A percentile compares a stretch with the other conserved stretches of the same genome.
Conservation (phyloP, 1,140 invertebrate genomes). For the Bombyx mandarina region DNA sequence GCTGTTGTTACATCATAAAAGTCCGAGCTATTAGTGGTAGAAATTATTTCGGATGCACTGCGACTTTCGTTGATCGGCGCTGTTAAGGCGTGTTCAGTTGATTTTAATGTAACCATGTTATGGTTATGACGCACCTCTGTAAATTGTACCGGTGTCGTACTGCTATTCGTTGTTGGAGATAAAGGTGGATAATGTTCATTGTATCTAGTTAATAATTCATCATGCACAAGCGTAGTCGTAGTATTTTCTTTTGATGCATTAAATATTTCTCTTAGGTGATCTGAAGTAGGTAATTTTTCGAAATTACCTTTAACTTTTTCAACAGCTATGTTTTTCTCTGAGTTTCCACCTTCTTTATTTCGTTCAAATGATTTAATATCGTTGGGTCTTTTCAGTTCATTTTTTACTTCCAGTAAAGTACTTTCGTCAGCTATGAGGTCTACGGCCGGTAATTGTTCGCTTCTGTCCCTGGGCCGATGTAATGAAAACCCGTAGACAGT, state of each 20-base stretch:
- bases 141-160: no score
- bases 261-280: not conserved
- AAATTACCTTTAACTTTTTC: not conserved
- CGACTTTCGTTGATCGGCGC: not conserved
- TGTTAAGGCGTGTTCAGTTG: not conserved
- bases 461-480: constrained; percentile 5
- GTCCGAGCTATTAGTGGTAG: no score
- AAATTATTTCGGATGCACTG: no score
- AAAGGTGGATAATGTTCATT: no score
- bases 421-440: constrained; percentile 36
- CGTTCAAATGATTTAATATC: constrained; percentile 8
- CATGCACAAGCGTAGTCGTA: no score
- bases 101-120: constrained; percentile 25
- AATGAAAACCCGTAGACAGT: constrained; percentile 19
- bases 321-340: no score
- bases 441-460: constrained; percentile 6
- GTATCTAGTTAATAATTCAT: no score
- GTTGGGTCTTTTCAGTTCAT: constrained; percentile 22
- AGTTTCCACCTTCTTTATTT: not conserved
- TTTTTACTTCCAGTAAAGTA: constrained; percentile 27
- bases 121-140: constrained; percentile 13
- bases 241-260: no score
- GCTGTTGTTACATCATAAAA: no score
- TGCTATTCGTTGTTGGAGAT: no score
- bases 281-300: constrained; percentile 2